Base-by-base conservation (phyloP, 2,797 vertebrate species). In the Gadopsis marmoratus region DNA sequence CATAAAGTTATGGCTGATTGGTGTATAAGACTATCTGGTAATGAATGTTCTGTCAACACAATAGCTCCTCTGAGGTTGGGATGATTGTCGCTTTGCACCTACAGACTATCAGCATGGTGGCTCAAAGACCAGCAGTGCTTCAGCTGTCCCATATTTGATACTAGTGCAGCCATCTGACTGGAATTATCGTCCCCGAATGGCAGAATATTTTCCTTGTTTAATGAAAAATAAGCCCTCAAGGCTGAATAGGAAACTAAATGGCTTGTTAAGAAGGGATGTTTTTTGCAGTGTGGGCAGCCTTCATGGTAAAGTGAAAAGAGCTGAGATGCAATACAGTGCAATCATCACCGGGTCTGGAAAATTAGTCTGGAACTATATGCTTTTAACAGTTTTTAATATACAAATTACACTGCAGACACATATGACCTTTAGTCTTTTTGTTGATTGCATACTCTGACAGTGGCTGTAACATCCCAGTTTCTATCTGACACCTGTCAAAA, bases 21-120 rank as follows among this genome's bases (percentile, higher is more conserved):
- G 26, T 26, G 26, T 26, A 79, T 81, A 85, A 92, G 39, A 48
- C 64, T 35, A 68, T 83, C 56, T 81, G 79, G 58, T 74, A 75
- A 82, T 78, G 71, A 87, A 84, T 77, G 64, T 69, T 81, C 84
- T 87, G 87, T 88, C 85, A 80, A 79, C 59, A 79, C 63, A 50
- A 62, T 16, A 50, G 70, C 77, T 83, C 82, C 78, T 74, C 70
- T 76, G 82, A 86, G 69, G 37, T 76, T 19, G 26, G 41, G 50
- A 39, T 45, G 63, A 84, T 23, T 54, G 65, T 45, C 3, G n/a
- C 39, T 77, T 47, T 26, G 60, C 73, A 86, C 59, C 54, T 13
- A 41, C 76, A 81, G 45, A 73, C 45, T 19, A 72, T 75, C 64
- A 71, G 72, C 33, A 33, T 13, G 21, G 71, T 61, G 73, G 64